phyloP scores from a whole-genome alignment of 2,888 invertebrate genomes.

The Metallyticus violacea region DNA sequence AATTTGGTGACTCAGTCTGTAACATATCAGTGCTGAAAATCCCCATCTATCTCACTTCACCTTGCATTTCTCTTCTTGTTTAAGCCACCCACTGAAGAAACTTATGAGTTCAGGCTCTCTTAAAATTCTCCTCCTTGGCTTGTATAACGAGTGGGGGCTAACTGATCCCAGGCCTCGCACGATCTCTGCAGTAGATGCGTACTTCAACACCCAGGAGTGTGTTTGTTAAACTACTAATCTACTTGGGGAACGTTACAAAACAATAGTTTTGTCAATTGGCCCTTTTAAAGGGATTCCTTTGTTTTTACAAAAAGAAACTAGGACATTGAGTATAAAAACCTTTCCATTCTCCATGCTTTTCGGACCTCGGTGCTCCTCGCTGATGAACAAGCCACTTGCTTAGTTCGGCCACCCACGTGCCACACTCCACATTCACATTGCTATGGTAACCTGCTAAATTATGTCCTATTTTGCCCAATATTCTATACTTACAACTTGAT shows the following conservation, averaged over 20 bases:
- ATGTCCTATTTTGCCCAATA: constrained; percentile 19
- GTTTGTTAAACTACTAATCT: constrained; percentile 30
- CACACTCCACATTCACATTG: constrained; percentile 27
- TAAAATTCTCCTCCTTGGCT: background rate
- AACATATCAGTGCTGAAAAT: constrained; percentile 32
- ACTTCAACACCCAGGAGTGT: constrained; percentile 30
- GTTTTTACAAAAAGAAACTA: constrained; percentile 35
- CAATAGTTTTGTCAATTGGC: constrained; percentile 33
- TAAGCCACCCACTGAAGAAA: background rate
- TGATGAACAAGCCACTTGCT: constrained; percentile 14
- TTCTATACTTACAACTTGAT: constrained; percentile 26
- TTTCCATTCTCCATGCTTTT: constrained; percentile 28
- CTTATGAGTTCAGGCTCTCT: constrained; percentile 8
- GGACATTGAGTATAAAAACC: constrained; percentile 36
- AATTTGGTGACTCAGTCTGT: constrained; percentile 34
- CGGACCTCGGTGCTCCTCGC: constrained; percentile 27
- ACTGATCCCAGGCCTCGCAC: background rate
- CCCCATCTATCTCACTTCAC: constrained; percentile 33
- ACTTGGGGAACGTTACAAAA: constrained; percentile 35
- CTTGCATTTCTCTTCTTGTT: constrained; percentile 21
- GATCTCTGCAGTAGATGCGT: background rate
- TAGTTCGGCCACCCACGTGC: constrained; percentile 18
- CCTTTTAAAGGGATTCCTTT: constrained; percentile 33
- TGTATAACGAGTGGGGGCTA: background rate
- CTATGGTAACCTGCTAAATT: constrained; percentile 17